A percentile compares a stretch with the other conserved stretches of the same genome.
phyloP scores from a whole-genome alignment of 2,113 vertebrate genomes.

The Lipotes vexillifer region DNA sequence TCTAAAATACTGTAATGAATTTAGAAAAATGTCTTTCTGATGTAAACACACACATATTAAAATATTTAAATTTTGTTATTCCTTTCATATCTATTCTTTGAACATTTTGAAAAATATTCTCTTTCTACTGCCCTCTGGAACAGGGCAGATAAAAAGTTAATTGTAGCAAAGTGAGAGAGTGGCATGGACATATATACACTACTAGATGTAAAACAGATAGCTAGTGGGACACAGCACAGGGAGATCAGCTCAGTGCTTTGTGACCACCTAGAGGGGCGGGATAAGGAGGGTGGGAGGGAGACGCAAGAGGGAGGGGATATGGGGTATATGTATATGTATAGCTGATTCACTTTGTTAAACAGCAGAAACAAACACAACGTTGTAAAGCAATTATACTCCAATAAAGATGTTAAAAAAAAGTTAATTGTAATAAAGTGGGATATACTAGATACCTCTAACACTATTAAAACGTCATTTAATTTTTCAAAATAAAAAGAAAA shows the following conservation, averaged over 20 bases:
- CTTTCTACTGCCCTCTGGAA: neutral
- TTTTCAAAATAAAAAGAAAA: neutral
- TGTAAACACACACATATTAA: neutral
- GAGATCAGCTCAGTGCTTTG: too few species aligned
- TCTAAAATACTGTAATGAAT: neutral
- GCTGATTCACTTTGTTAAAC: too few species aligned
- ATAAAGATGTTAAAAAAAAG: neutral
- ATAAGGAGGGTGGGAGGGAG: too few species aligned
- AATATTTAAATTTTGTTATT: neutral
- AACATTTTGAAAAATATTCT: neutral
- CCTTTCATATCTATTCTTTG: neutral
- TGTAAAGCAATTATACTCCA: too few species aligned
- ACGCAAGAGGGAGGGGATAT: too few species aligned
- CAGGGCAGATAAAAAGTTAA: neutral
- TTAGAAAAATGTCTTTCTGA: slow-evolving; percentile 33
- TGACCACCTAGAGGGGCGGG: too few species aligned
- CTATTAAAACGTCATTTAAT: neutral
- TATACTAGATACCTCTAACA: neutral
- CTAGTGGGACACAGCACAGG: too few species aligned
- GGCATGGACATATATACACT: too few species aligned
- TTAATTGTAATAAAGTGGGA: neutral
- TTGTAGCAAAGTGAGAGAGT: neutral
- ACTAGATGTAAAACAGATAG: too few species aligned
- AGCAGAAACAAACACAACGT: too few species aligned
- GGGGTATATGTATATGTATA: too few species aligned